Evolutionary conservation across 2,888 invertebrate genomes (phyloP).

Genomic region (Pelosia muscerda): DNA sequence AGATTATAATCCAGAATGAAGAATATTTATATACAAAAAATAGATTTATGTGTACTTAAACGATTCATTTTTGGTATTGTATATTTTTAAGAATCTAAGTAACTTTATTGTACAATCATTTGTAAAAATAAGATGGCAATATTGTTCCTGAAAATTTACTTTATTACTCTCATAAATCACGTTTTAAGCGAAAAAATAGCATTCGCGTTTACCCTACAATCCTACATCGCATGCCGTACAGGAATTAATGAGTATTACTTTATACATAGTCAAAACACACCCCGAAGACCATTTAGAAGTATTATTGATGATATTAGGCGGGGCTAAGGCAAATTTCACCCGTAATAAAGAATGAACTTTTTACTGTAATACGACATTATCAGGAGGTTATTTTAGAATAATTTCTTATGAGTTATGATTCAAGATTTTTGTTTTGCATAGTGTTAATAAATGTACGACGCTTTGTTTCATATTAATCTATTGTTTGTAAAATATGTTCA

Average conservation of each 20-base stretch:
- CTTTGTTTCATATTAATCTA: too few species aligned
- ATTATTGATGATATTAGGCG: constrained; percentile 72
- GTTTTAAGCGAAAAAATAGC: constrained; percentile 14
- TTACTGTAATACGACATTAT: constrained; percentile 17
- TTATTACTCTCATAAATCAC: background rate
- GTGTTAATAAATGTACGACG: too few species aligned
- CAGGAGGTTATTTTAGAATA: background rate
- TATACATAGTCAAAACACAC: constrained; percentile 69
- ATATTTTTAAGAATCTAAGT: background rate
- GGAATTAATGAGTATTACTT: constrained; percentile 70
- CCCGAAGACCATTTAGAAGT: constrained; percentile 69
- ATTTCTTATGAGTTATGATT: constrained; percentile 4
- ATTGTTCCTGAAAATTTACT: background rate
- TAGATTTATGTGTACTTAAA: too few species aligned
- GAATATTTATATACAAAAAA: too few species aligned
- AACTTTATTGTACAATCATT: background rate
- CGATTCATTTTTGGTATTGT: background rate
- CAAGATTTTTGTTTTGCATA: too few species aligned
- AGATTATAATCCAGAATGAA: too few species aligned
- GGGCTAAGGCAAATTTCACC: constrained; percentile 54
- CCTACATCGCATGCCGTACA: constrained; percentile 68
- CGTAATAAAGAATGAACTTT: constrained; percentile 44
- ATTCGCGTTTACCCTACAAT: constrained; percentile 48
- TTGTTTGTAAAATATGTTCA: too few species aligned
- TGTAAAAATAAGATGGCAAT: background rate